phyloP scores from a whole-genome alignment of 1,140 invertebrate genomes.

The Drosophila simulans region DNA sequence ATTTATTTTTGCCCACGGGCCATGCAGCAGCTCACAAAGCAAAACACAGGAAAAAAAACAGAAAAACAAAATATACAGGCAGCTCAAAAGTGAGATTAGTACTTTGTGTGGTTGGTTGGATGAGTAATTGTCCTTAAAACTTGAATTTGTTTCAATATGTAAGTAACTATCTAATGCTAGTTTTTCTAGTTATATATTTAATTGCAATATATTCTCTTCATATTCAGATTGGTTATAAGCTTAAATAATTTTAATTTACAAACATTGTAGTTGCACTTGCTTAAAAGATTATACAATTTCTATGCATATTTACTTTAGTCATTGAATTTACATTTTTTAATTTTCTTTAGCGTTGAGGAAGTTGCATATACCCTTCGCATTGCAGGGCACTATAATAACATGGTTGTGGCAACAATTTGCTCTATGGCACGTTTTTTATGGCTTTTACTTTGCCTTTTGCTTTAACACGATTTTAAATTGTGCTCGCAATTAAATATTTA shows the following conservation, averaged over 20 bases:
- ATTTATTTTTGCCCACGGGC: constrained; percentile 33
- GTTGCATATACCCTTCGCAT: not conserved
- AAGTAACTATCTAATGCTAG: too few species aligned
- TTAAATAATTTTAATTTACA: too few species aligned
- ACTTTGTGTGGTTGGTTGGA: not conserved
- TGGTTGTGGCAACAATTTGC: constrained; percentile 38
- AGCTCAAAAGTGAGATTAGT: constrained; percentile 2
- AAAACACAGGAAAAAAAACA: not conserved
- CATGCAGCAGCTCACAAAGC: constrained; percentile 26
- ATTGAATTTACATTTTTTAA: too few species aligned
- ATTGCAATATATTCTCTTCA: too few species aligned
- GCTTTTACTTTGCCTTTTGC: constrained; percentile 50
- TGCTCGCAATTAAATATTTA: constrained; percentile 74
- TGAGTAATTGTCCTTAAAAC: not conserved
- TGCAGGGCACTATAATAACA: constrained; percentile 29
- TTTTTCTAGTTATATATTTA: too few species aligned
- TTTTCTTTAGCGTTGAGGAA: too few species aligned
- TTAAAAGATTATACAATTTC: too few species aligned
- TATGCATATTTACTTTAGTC: too few species aligned
- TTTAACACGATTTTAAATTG: constrained; percentile 58
- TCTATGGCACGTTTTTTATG: constrained; percentile 44
- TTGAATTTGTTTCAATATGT: not conserved
- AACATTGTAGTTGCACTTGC: not conserved
- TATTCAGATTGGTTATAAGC: too few species aligned
- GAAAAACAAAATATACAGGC: not conserved